Base-by-base conservation (phyloP, 2,888 invertebrate genomes). In the Sarcophaga carnaria region DNA sequence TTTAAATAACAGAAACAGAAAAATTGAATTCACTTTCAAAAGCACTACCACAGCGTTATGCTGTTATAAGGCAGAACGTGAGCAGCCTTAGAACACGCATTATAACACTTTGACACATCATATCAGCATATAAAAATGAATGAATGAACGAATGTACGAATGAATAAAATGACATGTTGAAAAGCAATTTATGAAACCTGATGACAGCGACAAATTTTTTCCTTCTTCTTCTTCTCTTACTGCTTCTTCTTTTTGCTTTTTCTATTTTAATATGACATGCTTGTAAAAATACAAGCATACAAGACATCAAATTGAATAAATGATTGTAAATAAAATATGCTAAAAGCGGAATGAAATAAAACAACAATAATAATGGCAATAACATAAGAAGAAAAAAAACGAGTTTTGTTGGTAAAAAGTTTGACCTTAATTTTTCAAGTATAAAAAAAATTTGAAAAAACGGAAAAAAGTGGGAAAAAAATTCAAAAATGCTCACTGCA, bases 351-450 rank as follows among this genome's bases (percentile, higher is more conserved):
- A 76, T 71, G n/a, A 63, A 80, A 22, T 4, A 72, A 66, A 76
- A 22, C 25, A 59, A 64, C 14, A 14, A 78, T 25, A 37, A 37
- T 37, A 37, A 37, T 10, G 37, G 37, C 37, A 37, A 37, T 37
- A 37, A 37, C 37, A 10, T 6, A 37, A 37, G 6, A 45, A 63
- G 20, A 80, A 67, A 69, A 45, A 49, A 37, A 63, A 62, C 47
- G 71, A 84, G 79, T 81, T 62, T 22, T 78, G 80, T 71, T 80
- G 47, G 80, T 76, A 77, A 69, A 47, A 86, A 86, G 69, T 83
- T 86, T 86, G 86, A 80, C 83, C 83, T 87, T 83, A 83, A 81
- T 87, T 86, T 86, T 83, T 83, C 80, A 86, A 86, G 83, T 83
- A 77, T 78, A 78, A 74, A 80, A 80, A 77, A 74, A 78, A 54